phyloP scores from a whole-genome alignment of 2,113 vertebrate species.

The Nymphicus hollandicus region DNA sequence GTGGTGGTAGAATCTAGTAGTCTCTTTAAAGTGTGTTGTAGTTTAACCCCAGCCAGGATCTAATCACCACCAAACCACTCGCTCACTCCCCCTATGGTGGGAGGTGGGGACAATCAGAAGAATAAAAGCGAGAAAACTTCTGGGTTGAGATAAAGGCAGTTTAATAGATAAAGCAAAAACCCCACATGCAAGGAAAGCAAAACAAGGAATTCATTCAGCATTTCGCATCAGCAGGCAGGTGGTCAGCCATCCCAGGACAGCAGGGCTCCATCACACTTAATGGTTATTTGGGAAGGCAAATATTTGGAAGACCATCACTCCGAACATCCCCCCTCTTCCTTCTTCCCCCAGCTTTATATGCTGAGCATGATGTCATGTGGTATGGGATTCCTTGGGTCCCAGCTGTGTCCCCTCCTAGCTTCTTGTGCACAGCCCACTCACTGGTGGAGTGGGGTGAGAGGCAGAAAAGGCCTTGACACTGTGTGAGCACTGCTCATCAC shows the following conservation, averaged over 20 bases:
- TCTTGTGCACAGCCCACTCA: not conserved
- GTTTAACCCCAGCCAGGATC: not conserved
- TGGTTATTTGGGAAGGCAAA: not conserved
- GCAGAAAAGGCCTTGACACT: not conserved
- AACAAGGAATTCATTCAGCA: not conserved
- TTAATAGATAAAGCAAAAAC: not conserved
- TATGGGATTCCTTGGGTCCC: not conserved
- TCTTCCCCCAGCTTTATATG: not conserved
- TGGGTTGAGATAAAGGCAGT: not conserved
- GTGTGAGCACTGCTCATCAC: rapidly evolving
- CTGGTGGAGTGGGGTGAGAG: not conserved
- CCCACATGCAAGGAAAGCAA: not conserved
- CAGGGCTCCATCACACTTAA: not conserved
- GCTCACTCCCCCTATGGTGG: not conserved
- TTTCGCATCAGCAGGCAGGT: not conserved
- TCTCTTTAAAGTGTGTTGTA: not conserved
- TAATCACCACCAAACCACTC: not conserved
- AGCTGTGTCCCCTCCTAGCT: not conserved
- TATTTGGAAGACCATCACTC: not conserved
- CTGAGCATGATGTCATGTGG: not conserved
- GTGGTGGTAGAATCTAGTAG: not conserved
- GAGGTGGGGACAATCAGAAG: rapidly evolving
- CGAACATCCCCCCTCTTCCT: not conserved
- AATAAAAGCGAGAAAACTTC: not conserved
- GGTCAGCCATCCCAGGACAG: not conserved